Conservation (phyloP, 1,140 invertebrate genomes). For the Drosophila jambulina region DNA sequence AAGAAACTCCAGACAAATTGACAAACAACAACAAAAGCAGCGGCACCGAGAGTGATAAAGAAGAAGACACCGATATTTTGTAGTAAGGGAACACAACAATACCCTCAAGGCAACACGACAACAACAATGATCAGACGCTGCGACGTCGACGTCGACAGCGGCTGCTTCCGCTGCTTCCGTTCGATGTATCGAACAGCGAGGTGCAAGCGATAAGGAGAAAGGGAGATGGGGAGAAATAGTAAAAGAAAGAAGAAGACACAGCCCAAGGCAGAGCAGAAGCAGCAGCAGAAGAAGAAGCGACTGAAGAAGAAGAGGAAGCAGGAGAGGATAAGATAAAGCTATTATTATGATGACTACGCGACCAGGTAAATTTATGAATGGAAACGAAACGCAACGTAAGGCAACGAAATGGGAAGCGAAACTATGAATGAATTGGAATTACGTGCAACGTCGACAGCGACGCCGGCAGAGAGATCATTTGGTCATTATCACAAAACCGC, state of each 20-base stretch:
- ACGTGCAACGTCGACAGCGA: constrained; percentile 62
- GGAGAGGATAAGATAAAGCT: constrained; percentile 68
- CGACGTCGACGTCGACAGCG: constrained; percentile 44
- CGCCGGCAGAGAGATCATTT: constrained; percentile 66
- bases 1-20: constrained; percentile 66
- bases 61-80: constrained; percentile 46
- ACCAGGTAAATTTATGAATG: constrained; percentile 84
- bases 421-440: constrained; percentile 83
- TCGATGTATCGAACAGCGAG: constrained; percentile 62
- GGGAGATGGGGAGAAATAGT: constrained; percentile 13
- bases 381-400: constrained; percentile 69
- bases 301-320: neutral
- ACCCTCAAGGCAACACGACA: constrained; percentile 26
- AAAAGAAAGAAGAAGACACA: constrained; percentile 6
- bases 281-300: neutral
- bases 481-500: constrained; percentile 84
- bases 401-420: constrained; percentile 22
- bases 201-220: constrained; percentile 29
- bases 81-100: constrained; percentile 54
- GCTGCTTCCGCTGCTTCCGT: constrained; percentile 83
- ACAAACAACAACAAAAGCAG: constrained; percentile 38
- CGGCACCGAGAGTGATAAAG: constrained; percentile 33
- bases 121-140: constrained; percentile 34
- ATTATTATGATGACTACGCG: constrained; percentile 79
- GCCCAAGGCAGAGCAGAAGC: constrained; percentile 16